These are phyloP conservation scores for Limnephilus lunatus DNA, from an alignment of 2,888 invertebrate species.

Conservation along the genomic window DNA sequence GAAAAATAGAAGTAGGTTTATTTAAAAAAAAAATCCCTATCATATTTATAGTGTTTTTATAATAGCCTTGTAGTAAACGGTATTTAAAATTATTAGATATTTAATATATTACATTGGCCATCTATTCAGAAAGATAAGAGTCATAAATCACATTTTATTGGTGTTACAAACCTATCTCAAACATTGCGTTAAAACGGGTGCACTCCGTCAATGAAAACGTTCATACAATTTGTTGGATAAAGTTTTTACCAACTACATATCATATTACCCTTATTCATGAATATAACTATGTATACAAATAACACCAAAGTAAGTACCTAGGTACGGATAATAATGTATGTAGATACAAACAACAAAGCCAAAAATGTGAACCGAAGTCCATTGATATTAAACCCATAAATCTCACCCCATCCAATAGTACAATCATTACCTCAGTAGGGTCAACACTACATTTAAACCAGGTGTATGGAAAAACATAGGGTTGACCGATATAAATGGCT, in stretches of 20 bases:
- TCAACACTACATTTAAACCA: constrained; percentile 35
- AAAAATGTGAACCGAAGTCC: neutral
- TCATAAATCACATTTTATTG: neutral
- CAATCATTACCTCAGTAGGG: constrained; percentile 11
- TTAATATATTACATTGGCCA: neutral
- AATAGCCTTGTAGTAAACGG: no score
- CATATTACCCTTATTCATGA: neutral
- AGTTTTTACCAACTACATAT: neutral
- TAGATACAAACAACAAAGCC: neutral
- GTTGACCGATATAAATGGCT: neutral
- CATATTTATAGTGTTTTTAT: no score
- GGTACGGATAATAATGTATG: neutral
- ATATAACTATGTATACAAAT: neutral
- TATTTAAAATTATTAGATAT: no score
- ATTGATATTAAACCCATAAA: constrained; percentile 17
- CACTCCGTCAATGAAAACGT: neutral
- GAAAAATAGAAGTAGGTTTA: no score
- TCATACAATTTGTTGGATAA: neutral
- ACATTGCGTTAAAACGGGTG: neutral
- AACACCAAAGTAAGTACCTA: neutral
- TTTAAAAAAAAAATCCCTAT: no score
- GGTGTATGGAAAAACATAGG: constrained; percentile 10
- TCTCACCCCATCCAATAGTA: constrained; percentile 18
- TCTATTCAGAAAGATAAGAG: neutral
- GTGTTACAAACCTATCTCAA: neutral